A percentile compares a stretch with the other conserved stretches of the same genome.
phyloP scores from a whole-genome alignment of 2,888 invertebrate species.

The Aspidiotus rigidus region DNA sequence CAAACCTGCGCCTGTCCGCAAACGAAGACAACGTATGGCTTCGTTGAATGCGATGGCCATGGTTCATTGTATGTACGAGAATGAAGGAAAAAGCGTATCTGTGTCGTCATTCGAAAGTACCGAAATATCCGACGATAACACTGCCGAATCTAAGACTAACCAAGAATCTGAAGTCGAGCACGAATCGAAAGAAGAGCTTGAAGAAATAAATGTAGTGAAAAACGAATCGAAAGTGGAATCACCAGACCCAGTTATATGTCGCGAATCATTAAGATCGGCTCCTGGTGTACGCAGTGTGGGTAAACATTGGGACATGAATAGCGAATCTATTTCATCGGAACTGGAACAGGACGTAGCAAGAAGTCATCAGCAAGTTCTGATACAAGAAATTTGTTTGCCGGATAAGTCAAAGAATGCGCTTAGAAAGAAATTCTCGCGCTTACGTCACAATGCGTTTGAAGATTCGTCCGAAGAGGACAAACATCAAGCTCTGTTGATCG shows the following conservation, averaged over 20 bases:
- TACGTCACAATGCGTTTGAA: background rate
- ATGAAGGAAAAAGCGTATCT: constrained; percentile 49
- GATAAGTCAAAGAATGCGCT: constrained; percentile 39
- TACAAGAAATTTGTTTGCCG: constrained; percentile 6
- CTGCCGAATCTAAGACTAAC: constrained; percentile 34
- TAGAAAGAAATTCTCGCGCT: constrained; percentile 35
- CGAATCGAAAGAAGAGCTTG: constrained; percentile 37
- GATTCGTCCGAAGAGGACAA: constrained; percentile 26
- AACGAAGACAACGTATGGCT: constrained; percentile 55
- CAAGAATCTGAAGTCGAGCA: constrained; percentile 36
- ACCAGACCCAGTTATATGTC: constrained; percentile 13
- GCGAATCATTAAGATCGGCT: constrained; percentile 21
- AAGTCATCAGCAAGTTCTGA: constrained; percentile 3
- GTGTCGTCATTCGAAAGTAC: constrained; percentile 26
- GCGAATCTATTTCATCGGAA: constrained; percentile 43
- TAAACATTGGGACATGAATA: constrained; percentile 76
- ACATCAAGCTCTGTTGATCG: constrained; percentile 16
- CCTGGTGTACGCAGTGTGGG: constrained; percentile 67
- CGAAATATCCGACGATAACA: constrained; percentile 16
- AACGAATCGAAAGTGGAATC: constrained; percentile 38
- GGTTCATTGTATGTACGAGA: constrained; percentile 83
- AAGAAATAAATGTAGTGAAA: constrained; percentile 33
- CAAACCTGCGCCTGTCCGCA: constrained; percentile 39
- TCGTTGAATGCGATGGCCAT: constrained; percentile 81
- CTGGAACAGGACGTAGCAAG: background rate